phyloP scores from a whole-genome alignment of 1,140 invertebrate genomes.

The Aporrectodea caliginosa region DNA sequence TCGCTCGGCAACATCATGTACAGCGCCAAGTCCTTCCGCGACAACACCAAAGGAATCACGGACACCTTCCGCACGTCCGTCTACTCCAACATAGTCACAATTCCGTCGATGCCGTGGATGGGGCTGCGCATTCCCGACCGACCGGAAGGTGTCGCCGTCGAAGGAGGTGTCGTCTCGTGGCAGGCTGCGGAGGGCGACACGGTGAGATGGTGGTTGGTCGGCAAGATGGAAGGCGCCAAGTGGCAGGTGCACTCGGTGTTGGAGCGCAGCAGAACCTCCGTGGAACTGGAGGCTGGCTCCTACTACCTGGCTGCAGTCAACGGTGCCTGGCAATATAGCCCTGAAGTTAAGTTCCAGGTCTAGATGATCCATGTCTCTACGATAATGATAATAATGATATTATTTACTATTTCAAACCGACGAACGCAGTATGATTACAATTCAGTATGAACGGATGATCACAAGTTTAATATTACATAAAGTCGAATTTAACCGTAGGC shows the following conservation, averaged over 20 bases:
- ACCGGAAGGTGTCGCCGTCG: constrained; percentile 13
- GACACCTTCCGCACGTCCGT: constrained; percentile 35
- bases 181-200: constrained; percentile 6
- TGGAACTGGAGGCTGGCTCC: constrained; percentile 19
- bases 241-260: constrained; percentile 33
- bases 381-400: too few species aligned
- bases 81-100: constrained; percentile 37
- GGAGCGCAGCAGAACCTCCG: not conserved
- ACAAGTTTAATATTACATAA: too few species aligned
- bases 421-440: too few species aligned
- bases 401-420: too few species aligned
- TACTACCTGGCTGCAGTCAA: not conserved
- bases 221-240: constrained; percentile 27
- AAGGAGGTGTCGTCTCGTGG: constrained; percentile 31
- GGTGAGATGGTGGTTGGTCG: constrained; percentile 35
- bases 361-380: too few species aligned
- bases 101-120: constrained; percentile 41
- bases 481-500: too few species aligned
- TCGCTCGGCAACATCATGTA: constrained; percentile 45
- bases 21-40: constrained; percentile 44
- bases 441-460: too few species aligned
- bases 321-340: not conserved
- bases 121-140: constrained; percentile 15
- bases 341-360: not conserved
- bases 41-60: constrained; percentile 41